These are phyloP conservation scores for Xylocampa areola DNA, from an alignment of 2,888 invertebrate species.

Conservation along the genomic window DNA sequence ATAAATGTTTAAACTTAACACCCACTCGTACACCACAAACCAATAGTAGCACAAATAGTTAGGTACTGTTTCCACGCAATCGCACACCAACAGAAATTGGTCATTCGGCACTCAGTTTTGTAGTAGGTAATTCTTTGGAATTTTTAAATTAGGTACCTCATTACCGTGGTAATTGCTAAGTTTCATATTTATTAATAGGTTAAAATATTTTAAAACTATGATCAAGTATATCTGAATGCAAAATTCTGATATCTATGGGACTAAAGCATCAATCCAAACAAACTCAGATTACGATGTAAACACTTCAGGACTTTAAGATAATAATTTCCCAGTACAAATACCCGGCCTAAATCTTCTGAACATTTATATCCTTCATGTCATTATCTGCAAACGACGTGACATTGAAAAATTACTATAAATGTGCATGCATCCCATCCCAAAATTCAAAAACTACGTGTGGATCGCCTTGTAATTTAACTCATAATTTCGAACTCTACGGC, in stretches of 20 bases:
- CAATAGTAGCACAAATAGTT: not conserved
- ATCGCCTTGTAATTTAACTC: constrained; percentile 66
- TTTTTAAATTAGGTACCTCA: not conserved
- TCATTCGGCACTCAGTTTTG: not conserved
- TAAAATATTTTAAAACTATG: not conserved
- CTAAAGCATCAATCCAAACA: not conserved
- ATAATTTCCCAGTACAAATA: constrained; percentile 38
- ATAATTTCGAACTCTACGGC: constrained; percentile 64
- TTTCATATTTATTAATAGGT: constrained; percentile 5
- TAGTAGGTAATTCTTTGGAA: not conserved
- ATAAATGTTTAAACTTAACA: not conserved
- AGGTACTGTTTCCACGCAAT: not conserved
- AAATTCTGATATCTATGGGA: too few species aligned
- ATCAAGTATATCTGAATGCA: too few species aligned
- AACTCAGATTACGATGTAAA: constrained; percentile 21
- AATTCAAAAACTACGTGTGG: constrained; percentile 63
- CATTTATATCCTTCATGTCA: constrained; percentile 56
- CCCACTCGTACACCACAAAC: not conserved
- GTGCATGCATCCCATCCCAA: constrained; percentile 57
- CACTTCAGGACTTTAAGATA: constrained; percentile 29
- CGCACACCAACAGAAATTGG: not conserved
- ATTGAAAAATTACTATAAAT: constrained; percentile 61
- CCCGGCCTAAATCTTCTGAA: constrained; percentile 19
- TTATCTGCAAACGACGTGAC: constrained; percentile 53
- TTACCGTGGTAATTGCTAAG: too few species aligned